phyloP scores from a whole-genome alignment of 2,113 vertebrate genomes.

The Garra rufa region DNA sequence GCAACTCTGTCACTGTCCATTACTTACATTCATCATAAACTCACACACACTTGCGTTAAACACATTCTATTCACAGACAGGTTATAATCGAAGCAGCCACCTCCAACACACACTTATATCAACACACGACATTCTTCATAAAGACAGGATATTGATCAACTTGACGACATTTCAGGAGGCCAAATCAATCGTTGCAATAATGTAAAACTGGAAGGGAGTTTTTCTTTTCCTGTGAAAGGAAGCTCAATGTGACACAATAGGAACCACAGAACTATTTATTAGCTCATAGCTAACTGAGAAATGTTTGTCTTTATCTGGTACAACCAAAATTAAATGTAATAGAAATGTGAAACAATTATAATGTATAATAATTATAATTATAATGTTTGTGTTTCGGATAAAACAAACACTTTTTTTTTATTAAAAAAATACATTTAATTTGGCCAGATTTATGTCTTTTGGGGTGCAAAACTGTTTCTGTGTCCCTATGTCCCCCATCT shows the following conservation, averaged over 20 bases:
- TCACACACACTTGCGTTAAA: not conserved
- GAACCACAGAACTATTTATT: not conserved
- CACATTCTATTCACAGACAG: constrained; percentile 45
- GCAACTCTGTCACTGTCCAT: constrained; percentile 65
- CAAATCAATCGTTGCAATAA: constrained; percentile 69
- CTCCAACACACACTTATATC: not conserved
- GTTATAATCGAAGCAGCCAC: constrained; percentile 56
- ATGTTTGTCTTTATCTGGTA: not conserved
- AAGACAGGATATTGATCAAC: constrained; percentile 69
- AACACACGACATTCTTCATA: constrained; percentile 28
- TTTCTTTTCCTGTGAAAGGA: constrained; percentile 28
- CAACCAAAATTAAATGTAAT: not conserved
- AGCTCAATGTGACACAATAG: not conserved
- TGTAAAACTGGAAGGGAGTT: constrained; percentile 57
- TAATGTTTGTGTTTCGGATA: not conserved
- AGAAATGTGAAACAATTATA: not conserved
- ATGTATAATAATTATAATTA: no score
- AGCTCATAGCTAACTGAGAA: not conserved
- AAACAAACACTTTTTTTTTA: no score
- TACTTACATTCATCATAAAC: constrained; percentile 70
- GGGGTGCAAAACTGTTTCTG: no score
- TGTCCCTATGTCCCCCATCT: not conserved
- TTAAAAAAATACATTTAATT: no score
- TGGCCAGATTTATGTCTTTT: not conserved
- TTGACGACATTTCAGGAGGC: constrained; percentile 71